Evolutionary conservation across 2,888 invertebrate species (phyloP), one percentile per base, ranked within the genome.

Genomic region (Ethmia dodecea): DNA sequence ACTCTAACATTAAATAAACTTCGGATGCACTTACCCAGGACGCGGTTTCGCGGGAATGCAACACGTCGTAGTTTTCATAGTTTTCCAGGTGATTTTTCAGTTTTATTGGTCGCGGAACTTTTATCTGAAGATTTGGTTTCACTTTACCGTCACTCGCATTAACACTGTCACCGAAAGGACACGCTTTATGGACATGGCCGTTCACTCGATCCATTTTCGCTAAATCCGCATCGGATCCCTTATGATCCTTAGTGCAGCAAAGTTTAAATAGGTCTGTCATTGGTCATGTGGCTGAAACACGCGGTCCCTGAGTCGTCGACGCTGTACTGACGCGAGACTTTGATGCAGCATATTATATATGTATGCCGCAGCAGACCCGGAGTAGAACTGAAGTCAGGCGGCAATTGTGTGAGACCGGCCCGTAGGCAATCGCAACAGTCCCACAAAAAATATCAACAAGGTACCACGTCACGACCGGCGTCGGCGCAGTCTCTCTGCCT

Each of bases 61-160:
- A 55, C 3, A 60, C 60, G 34, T 86, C 86, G 12, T 67, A 61
- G 30, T 64, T 71, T 43, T 80, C 77, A 11, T 66, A 70, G 5
- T 52, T 46, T 26, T 53, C 50, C 11, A 68, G 38, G 44, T 71
- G 67, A 40, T 84, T 80, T 48, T 66, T 72, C 55, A 86, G 49
- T 42, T 61, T 66, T 34, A 83, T 55, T 3, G 83, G 78, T 24
- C 72, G 76, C n/a, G 74, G 68, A 43, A 84, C 73, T 60, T 78
- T 79, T 4, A 86, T 54, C 12, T 70, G 67, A 27, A 83, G 60
- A 29, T 67, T 68, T 2, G 71, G 65, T 43, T 78, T 83, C 44
- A 54, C 63, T 36, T 55, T 36, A 35, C 65, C 74, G 6, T 68
- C 56, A 18, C 45, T 45, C 42, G 49, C 49, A 62, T 59, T 44